Conservation (phyloP, 2,113 vertebrate species). For the Pimephales promelas region DNA sequence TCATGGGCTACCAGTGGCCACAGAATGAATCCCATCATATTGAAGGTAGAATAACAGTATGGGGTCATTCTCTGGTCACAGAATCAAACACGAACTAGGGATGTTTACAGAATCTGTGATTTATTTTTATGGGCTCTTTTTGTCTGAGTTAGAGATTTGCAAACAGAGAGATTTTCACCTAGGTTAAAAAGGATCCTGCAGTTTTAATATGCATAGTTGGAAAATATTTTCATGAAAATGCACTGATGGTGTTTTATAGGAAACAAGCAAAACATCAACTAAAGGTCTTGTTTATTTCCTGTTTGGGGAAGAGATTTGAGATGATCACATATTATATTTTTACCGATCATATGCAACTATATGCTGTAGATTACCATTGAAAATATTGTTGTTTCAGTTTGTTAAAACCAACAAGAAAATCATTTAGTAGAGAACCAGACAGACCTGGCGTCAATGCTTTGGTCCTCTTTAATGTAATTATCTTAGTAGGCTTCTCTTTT, state of each 20-base stretch:
- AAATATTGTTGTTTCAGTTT: not conserved
- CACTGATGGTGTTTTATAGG: not conserved
- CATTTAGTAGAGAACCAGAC: not conserved
- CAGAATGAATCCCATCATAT: slow-evolving; percentile 56
- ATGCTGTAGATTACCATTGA: not conserved
- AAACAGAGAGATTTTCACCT: not conserved
- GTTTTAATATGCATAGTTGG: not conserved
- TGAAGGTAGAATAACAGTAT: slow-evolving; percentile 69
- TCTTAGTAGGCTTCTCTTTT: slow-evolving; percentile 38
- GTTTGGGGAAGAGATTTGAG: not conserved
- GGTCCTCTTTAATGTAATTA: slow-evolving; percentile 50
- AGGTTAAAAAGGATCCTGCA: not conserved
- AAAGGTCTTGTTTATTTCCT: too few relatives aligned
- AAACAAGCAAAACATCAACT: not conserved
- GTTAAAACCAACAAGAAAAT: not conserved
- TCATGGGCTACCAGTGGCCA: slow-evolving; percentile 64
- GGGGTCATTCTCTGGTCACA: slow-evolving; percentile 65
- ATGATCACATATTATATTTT: not conserved
- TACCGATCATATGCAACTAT: not conserved
- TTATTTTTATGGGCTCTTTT: slow-evolving; percentile 66
- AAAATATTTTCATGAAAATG: not conserved
- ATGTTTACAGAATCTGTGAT: slow-evolving; percentile 70
- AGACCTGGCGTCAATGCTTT: slow-evolving; percentile 41
- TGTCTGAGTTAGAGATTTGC: slow-evolving; percentile 37
- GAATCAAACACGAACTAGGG: slow-evolving; percentile 62